These are phyloP conservation scores for Yponomeuta plumbellus DNA, from an alignment of 2,888 invertebrate species.

Conservation along the genomic window DNA sequence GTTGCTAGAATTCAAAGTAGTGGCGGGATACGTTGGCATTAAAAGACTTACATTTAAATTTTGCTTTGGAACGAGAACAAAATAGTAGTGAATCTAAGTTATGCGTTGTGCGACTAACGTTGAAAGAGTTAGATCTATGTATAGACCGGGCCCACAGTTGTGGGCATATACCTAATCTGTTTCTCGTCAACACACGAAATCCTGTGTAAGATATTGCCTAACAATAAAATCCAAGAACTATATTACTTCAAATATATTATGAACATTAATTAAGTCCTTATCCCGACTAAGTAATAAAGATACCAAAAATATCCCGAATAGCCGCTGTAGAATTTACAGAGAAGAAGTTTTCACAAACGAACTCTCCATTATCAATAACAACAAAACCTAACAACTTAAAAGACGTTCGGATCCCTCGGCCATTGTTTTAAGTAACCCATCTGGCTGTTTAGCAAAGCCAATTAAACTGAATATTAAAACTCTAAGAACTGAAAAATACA, in stretches of 20 bases:
- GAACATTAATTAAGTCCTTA: background rate
- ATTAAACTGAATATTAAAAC: slow-evolving; percentile 8
- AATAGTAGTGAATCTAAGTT: no score
- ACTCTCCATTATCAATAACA: background rate
- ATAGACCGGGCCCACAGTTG: no score
- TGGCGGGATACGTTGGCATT: background rate
- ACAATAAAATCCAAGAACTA: no score
- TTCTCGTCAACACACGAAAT: no score
- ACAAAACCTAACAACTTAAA: background rate
- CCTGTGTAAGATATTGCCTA: no score
- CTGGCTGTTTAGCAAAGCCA: background rate
- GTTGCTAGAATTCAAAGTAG: background rate
- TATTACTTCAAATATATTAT: background rate
- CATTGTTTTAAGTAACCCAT: background rate
- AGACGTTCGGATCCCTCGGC: background rate
- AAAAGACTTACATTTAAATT: background rate
- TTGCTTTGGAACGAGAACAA: no score
- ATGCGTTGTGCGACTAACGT: no score
- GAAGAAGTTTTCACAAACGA: background rate
- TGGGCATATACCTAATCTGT: no score
- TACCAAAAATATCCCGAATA: background rate
- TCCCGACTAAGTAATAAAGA: background rate
- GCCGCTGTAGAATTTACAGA: background rate
- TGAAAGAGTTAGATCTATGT: no score
- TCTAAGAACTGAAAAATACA: background rate